Conservation (phyloP, 1,140 invertebrate genomes). For the Megalopta genalis region DNA sequence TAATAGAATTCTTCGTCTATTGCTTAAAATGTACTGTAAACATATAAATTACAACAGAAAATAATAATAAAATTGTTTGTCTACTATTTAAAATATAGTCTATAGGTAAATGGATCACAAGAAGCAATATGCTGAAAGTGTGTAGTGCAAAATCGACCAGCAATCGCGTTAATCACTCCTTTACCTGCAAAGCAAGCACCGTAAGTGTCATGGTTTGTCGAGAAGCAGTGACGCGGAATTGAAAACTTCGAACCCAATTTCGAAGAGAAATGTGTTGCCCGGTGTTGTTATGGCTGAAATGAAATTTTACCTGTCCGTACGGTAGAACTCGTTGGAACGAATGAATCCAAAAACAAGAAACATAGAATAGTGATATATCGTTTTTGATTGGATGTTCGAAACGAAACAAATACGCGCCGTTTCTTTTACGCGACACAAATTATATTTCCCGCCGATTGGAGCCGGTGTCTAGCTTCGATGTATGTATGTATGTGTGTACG, state of each 20-base stretch:
- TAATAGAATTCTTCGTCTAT: too few relatives aligned
- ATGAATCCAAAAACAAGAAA: constrained; percentile 27
- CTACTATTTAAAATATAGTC: too few relatives aligned
- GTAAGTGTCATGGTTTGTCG: neutral
- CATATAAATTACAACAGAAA: too few relatives aligned
- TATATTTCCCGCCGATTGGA: neutral
- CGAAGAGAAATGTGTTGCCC: neutral
- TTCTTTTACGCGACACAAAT: neutral
- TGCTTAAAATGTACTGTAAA: too few relatives aligned
- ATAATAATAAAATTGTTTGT: too few relatives aligned
- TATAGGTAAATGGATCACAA: neutral
- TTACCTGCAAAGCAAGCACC: neutral
- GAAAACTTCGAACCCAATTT: constrained; percentile 26
- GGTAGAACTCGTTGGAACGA: neutral
- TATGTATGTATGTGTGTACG: too few relatives aligned
- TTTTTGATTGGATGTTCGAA: constrained; percentile 22
- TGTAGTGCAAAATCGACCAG: neutral
- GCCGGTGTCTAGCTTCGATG: neutral
- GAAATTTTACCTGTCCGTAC: constrained; percentile 13
- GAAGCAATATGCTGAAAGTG: neutral
- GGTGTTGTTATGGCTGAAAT: constrained; percentile 6
- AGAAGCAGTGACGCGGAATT: constrained; percentile 8
- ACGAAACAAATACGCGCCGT: neutral
- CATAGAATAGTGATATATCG: neutral
- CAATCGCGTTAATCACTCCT: neutral